These are phyloP conservation scores for Thomomys bottae DNA, from an alignment of 2,113 vertebrate genomes.

Conservation along the genomic window DNA sequence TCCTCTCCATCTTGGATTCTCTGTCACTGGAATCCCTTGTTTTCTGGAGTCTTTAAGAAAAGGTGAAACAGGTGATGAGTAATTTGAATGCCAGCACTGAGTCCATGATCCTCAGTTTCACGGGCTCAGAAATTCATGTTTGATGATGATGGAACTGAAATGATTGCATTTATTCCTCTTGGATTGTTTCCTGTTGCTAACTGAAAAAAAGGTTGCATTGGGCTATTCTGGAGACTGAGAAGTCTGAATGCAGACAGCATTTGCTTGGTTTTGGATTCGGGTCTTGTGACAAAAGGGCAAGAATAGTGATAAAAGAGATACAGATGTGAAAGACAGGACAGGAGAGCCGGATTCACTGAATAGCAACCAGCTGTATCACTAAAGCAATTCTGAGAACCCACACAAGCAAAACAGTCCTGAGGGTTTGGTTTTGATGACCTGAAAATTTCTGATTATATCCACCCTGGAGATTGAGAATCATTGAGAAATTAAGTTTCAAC, in stretches of 20 bases:
- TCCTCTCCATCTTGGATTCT: fast-evolving
- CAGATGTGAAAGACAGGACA: neutral
- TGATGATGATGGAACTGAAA: neutral
- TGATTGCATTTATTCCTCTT: neutral
- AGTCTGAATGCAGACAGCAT: neutral
- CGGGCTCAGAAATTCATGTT: neutral
- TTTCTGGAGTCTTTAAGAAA: neutral
- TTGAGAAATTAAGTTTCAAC: neutral
- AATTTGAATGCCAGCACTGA: neutral
- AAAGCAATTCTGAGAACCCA: neutral
- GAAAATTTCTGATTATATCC: too few relatives aligned
- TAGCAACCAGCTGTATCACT: too few relatives aligned
- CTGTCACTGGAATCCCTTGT: too few relatives aligned
- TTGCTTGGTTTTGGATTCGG: neutral
- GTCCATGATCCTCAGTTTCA: neutral
- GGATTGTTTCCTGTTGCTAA: neutral
- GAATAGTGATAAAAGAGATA: fast-evolving
- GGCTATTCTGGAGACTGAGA: neutral
- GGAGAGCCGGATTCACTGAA: neutral
- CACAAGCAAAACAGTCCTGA: neutral
- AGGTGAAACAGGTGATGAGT: neutral
- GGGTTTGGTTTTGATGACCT: too few relatives aligned
- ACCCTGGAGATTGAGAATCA: neutral
- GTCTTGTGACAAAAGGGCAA: neutral
- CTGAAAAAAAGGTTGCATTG: neutral